Conservation (phyloP, 2,113 vertebrate species). For the Labeo catla region DNA sequence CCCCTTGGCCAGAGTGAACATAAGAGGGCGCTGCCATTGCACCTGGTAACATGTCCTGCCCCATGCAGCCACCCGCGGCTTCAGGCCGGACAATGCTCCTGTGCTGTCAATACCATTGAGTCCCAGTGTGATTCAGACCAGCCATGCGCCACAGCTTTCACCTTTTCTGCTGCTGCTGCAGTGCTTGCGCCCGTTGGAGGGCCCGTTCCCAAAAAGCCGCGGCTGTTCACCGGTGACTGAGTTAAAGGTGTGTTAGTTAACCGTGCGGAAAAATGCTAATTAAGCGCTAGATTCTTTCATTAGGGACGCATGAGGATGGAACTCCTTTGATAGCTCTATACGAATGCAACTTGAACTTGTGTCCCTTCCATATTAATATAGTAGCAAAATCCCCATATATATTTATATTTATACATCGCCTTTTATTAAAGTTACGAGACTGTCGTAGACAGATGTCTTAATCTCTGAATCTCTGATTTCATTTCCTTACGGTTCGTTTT, state of each 20-base stretch:
- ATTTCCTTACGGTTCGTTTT: slow-evolving; percentile 69
- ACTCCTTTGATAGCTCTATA: neutral
- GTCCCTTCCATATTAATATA: slow-evolving; percentile 59
- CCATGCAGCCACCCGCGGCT: slow-evolving; percentile 64
- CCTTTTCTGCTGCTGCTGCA: neutral
- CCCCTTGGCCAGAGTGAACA: slow-evolving; percentile 81
- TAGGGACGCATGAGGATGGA: neutral
- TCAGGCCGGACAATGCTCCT: slow-evolving; percentile 68
- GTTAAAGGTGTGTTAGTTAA: slow-evolving; percentile 14
- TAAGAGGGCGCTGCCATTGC: slow-evolving; percentile 87
- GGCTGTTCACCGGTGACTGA: slow-evolving; percentile 4
- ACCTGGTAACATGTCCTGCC: slow-evolving; percentile 77
- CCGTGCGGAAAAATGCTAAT: slow-evolving; percentile 5
- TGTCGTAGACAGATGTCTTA: slow-evolving; percentile 64
- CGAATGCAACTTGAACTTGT: slow-evolving; percentile 47
- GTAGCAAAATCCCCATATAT: slow-evolving; percentile 55
- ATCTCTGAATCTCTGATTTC: slow-evolving; percentile 69
- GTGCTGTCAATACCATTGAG: slow-evolving; percentile 37
- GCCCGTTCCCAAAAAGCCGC: neutral
- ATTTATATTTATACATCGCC: slow-evolving; percentile 64
- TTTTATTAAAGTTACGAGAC: slow-evolving; percentile 68
- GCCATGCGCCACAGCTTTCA: neutral
- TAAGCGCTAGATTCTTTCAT: neutral
- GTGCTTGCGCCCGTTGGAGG: neutral
- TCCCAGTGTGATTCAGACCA: slow-evolving; percentile 14